Percentiles rank a stretch among this genome's conserved stretches.
These are phyloP conservation scores for Caenorhabditis auriculariae DNA, from an alignment of 2,888 invertebrate genomes.

Conservation along the genomic window DNA sequence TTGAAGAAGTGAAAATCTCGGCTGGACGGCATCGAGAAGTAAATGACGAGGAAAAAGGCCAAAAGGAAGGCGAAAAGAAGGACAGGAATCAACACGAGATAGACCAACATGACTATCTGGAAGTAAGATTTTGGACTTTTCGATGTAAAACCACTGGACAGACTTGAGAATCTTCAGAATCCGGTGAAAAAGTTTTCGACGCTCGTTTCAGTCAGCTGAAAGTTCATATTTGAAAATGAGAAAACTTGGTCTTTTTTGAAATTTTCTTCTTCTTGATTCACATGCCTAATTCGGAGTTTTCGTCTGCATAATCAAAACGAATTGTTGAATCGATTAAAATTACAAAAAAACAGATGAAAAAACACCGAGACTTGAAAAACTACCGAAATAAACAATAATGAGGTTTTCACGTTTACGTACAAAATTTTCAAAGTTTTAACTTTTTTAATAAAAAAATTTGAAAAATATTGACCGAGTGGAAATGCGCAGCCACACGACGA, in stretches of 20 bases:
- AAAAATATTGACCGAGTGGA: slow-evolving; percentile 30
- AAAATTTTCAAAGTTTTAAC: slow-evolving; percentile 10
- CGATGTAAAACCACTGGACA: too few species aligned
- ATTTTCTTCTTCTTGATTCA: not conserved
- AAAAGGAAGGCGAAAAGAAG: slow-evolving; percentile 21
- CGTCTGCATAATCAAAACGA: too few species aligned
- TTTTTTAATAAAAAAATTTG: not conserved
- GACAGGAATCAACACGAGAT: slow-evolving; percentile 32
- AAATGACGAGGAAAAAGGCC: slow-evolving; percentile 23
- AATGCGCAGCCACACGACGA: slow-evolving; percentile 45
- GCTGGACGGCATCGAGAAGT: slow-evolving; percentile 44
- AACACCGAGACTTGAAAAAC: too few species aligned
- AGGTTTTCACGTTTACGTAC: too few species aligned
- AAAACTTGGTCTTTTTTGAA: not conserved
- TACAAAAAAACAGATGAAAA: too few species aligned
- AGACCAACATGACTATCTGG: slow-evolving; percentile 14
- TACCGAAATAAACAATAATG: too few species aligned
- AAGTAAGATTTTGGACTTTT: slow-evolving; percentile 2
- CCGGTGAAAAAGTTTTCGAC: slow-evolving; percentile 14
- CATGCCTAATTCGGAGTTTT: too few species aligned
- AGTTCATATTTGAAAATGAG: slow-evolving; percentile 2
- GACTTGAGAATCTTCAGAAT: too few species aligned
- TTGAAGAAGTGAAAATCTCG: slow-evolving; percentile 37
- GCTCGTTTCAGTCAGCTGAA: slow-evolving; percentile 33
- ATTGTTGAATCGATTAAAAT: too few species aligned